Base-by-base conservation (phyloP, 2,888 invertebrate genomes). In the Lasioglossum pauxillum region DNA sequence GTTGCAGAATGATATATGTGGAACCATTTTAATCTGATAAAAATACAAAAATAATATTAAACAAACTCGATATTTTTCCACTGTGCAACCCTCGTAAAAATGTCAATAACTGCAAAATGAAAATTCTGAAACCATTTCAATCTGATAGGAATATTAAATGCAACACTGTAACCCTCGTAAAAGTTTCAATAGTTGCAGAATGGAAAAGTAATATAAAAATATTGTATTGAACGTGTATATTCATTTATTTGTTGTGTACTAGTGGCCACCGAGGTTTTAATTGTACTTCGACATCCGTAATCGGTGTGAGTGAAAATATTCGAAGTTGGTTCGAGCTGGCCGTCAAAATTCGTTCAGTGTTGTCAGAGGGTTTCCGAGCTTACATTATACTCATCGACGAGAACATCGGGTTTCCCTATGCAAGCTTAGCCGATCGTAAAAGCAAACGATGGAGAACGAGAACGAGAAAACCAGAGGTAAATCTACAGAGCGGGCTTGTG, bases 341-440 rank as follows among this genome's bases (percentile, higher is more conserved):
- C 64, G 19, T 41, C 31, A 38, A 75, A 72, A 49, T 85, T 85
- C 44, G 10, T 27, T 64, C 46, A 3, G 64, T 27, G 57, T 67
- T 82, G 78, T 72, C 75, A 57, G 75, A 19, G 69, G 64, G 75
- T 78, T 85, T 16, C 57, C 41, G 64, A 75, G 75, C 82, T 85
- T 31, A 75, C 67, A 38, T 85, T 85, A 82, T 75, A 67, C 44
- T 38, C 75, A 82, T 85, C 85, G 84, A 76, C 67, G 76, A 75
- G 72, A 75, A 75, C 78, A 82, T 85, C 78, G 74, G 78, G 57
- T 78, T 85, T 57, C 75, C 72, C 73, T 82, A 75, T 49, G 41
- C 57, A 19, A 78, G 69, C n/a, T 57, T 82, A 72, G 86, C 78
- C 75, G 85, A 78, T 86, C 85, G 86, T 86, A 86, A 86, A 86